These are phyloP conservation scores for Acronicta alni DNA, from an alignment of 2,888 invertebrate species.

Conservation along the genomic window DNA sequence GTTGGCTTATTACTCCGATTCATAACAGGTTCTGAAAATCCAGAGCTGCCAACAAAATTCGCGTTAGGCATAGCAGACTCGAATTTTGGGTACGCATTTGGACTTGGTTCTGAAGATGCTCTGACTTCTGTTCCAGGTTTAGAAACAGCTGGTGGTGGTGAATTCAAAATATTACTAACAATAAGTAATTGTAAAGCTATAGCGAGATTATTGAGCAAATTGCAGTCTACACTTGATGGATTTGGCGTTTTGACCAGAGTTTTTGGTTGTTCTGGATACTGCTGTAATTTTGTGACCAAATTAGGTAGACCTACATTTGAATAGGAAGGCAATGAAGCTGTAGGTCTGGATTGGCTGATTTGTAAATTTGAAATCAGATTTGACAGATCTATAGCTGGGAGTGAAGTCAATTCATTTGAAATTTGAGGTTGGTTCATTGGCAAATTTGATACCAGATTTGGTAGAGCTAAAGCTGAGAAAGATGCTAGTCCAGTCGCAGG, in stretches of 20 bases:
- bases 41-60: conserved; percentile 49
- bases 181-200: conserved; percentile 79
- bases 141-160: conserved; percentile 47
- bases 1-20: conserved; percentile 36
- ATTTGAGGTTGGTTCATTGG: conserved; percentile 9
- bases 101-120: conserved; percentile 2
- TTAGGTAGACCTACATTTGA: conserved; percentile 25
- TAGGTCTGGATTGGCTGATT: conserved; percentile 9
- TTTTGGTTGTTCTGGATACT: neutral
- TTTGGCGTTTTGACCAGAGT: neutral
- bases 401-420: conserved; percentile 23
- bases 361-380: conserved; percentile 9
- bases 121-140: conserved; percentile 10
- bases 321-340: conserved; percentile 10
- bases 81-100: conserved; percentile 7
- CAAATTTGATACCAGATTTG: conserved; percentile 27
- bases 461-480: conserved; percentile 31
- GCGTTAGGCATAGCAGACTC: conserved; percentile 48
- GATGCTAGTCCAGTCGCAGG: conserved; percentile 24
- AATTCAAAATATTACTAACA: conserved; percentile 75
- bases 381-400: conserved; percentile 33
- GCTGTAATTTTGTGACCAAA: conserved; percentile 8
- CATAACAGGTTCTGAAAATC: conserved; percentile 26
- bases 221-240: conserved; percentile 62
- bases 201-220: conserved; percentile 78